Conservation (phyloP, 2,888 invertebrate genomes). For the Neocrepidodera transversa region DNA sequence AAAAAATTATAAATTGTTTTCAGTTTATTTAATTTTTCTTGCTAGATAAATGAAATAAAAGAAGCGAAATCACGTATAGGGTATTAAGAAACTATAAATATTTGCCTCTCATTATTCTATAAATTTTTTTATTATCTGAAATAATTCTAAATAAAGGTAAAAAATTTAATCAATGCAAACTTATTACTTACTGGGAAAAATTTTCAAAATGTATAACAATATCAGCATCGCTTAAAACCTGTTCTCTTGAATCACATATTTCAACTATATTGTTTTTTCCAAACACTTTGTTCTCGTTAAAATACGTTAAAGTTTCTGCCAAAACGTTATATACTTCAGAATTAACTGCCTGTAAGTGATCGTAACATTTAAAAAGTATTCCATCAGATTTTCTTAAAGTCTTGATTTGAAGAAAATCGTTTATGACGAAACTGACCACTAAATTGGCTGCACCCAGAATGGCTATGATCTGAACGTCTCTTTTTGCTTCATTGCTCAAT, state of each 20-base stretch:
- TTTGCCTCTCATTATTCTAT: too few species aligned
- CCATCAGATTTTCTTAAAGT: conserved; percentile 43
- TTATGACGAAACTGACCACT: conserved; percentile 47
- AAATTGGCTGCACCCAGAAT: conserved; percentile 50
- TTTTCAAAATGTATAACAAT: conserved; percentile 65
- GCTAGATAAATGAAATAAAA: too few species aligned
- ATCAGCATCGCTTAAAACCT: conserved; percentile 62
- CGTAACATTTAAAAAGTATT: conserved; percentile 50
- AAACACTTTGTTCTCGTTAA: conserved; percentile 48
- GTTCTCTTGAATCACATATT: conserved; percentile 59
- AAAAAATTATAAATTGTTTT: too few species aligned
- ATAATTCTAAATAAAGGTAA: too few species aligned
- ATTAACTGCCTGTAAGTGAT: conserved; percentile 42
- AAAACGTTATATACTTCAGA: not conserved
- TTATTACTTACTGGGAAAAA: conserved; percentile 38
- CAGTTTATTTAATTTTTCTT: too few species aligned
- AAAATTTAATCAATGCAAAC: too few species aligned
- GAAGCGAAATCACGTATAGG: too few species aligned
- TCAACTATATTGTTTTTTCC: conserved; percentile 46
- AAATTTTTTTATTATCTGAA: too few species aligned
- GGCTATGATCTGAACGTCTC: conserved; percentile 34
- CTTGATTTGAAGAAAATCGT: conserved; percentile 48
- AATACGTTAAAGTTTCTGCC: conserved; percentile 23
- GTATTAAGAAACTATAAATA: too few species aligned
- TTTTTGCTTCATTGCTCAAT: conserved; percentile 16